These are phyloP conservation scores for Hymenopus coronatus DNA, from an alignment of 2,888 invertebrate genomes.

Conservation along the genomic window DNA sequence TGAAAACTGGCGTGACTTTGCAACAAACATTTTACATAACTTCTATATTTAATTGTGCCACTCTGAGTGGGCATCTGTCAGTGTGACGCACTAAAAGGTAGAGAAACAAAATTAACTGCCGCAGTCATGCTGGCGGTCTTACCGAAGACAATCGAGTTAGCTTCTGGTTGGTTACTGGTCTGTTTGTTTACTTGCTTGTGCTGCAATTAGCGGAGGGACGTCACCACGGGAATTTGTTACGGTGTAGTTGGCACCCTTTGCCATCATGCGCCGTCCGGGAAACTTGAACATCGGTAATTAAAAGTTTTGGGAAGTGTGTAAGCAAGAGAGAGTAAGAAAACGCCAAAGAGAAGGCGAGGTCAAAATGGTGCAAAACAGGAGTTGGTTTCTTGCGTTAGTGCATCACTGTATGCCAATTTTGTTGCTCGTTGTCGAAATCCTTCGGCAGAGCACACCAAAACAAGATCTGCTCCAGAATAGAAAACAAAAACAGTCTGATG, in stretches of 20 bases:
- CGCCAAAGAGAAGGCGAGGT: background rate
- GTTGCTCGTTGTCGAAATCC: background rate
- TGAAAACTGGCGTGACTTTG: no score
- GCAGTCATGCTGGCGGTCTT: background rate
- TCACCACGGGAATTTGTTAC: background rate
- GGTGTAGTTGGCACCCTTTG: background rate
- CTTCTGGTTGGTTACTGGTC: background rate
- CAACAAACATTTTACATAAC: background rate
- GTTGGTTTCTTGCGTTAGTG: background rate
- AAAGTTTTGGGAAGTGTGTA: background rate
- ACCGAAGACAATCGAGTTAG: background rate
- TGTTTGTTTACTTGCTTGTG: background rate
- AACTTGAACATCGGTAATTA: background rate
- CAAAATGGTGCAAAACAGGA: background rate
- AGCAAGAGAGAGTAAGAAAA: background rate
- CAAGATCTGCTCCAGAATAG: no score
- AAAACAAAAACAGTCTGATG: no score
- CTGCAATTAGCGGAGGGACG: background rate
- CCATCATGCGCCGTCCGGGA: background rate
- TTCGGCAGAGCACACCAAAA: background rate
- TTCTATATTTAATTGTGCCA: background rate
- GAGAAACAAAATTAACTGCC: background rate
- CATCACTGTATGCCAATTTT: background rate
- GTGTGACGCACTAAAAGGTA: background rate
- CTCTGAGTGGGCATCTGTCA: background rate